Percentiles rank a stretch among this genome's conserved stretches.
Conservation (phyloP, 2,113 vertebrate species). For the Aegypius monachus region DNA sequence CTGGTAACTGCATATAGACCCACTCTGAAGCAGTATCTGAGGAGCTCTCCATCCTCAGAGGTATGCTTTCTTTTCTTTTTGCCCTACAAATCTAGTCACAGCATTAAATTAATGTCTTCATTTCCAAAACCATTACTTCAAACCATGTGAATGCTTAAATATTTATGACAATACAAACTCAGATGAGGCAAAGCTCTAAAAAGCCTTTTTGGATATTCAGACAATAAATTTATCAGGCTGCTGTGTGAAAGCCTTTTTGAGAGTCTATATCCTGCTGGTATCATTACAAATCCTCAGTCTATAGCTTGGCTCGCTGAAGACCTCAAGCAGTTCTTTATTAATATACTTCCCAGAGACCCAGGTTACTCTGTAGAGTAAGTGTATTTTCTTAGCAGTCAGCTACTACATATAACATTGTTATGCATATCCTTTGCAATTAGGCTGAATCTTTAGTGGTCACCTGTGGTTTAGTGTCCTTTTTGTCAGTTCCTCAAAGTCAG, state of each 20-base stretch:
- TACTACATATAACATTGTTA: not conserved
- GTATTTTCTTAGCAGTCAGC: not conserved
- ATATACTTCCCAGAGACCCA: not conserved
- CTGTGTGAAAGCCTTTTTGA: not conserved
- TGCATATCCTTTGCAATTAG: not conserved
- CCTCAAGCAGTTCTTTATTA: conserved; percentile 7
- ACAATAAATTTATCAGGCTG: not conserved
- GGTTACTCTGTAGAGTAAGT: not conserved
- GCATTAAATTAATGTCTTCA: not conserved
- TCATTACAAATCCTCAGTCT: not conserved
- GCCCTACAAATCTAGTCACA: not conserved
- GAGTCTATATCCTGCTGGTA: not conserved
- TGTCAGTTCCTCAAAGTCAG: not conserved
- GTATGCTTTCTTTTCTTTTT: not conserved
- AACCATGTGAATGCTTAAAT: not conserved
- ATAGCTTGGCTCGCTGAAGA: not conserved
- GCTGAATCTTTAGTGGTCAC: not conserved
- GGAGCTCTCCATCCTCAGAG: not conserved
- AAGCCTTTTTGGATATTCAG: not conserved
- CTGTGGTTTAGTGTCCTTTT: not conserved
- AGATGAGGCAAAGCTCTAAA: not conserved
- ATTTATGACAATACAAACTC: not conserved
- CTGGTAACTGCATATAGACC: not conserved
- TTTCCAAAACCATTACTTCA: not conserved
- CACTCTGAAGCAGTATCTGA: not conserved